Percentiles rank a stretch among this genome's conserved stretches.
These are phyloP conservation scores for Drosophila birchii DNA, from an alignment of 2,888 invertebrate genomes.

Conservation along the genomic window DNA sequence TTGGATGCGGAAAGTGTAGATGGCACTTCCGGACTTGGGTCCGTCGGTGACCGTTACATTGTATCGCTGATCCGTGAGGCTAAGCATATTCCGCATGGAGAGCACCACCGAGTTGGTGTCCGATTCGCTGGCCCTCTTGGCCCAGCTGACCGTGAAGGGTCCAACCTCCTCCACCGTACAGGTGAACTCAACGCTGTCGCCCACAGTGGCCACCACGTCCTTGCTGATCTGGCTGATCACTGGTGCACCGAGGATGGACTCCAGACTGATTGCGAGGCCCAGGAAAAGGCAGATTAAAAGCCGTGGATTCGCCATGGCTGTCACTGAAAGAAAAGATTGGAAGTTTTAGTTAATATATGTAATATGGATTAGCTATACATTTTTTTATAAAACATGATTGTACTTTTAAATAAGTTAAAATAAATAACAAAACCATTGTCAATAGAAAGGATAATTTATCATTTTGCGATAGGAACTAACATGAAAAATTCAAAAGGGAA, in stretches of 20 bases:
- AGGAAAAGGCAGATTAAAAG: conserved; percentile 21
- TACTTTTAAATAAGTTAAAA: not conserved
- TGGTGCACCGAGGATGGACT: conserved; percentile 53
- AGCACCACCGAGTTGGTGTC: conserved; percentile 80
- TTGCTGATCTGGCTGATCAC: conserved; percentile 80
- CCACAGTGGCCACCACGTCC: conserved; percentile 82
- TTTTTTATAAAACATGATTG: not conserved
- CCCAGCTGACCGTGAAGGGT: conserved; percentile 82
- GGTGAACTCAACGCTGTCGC: conserved; percentile 82
- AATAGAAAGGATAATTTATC: no score
- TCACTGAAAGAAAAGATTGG: not conserved
- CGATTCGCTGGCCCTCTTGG: conserved; percentile 76
- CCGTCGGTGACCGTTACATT: conserved; percentile 73
- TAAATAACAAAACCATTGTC: no score
- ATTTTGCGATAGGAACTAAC: no score
- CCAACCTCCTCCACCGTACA: conserved; percentile 84
- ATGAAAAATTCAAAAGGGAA: no score
- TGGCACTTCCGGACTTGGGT: conserved; percentile 67
- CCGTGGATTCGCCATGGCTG: conserved; percentile 27
- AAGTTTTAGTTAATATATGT: not conserved
- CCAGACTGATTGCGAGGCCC: conserved; percentile 10
- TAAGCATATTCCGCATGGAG: conserved; percentile 81
- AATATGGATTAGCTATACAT: no score
- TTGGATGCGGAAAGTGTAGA: conserved; percentile 81
- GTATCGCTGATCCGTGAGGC: conserved; percentile 82